Conservation (phyloP, 2,113 vertebrate species). For the Bungarus multicinctus region DNA sequence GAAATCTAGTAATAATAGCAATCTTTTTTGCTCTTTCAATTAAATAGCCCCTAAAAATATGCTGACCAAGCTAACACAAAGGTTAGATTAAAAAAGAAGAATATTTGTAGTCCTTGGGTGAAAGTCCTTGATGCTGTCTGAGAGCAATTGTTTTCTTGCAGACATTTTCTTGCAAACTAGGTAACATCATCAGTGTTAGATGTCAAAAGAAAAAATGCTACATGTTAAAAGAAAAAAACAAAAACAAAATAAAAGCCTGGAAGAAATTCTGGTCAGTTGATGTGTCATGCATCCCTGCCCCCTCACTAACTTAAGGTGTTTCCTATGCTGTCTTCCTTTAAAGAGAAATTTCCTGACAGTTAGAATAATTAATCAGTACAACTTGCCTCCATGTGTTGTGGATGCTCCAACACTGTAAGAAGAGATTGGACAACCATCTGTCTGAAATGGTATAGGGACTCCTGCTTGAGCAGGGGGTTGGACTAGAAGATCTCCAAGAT, state of each 20-base stretch:
- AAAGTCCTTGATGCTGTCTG: too few species aligned
- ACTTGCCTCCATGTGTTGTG: neutral
- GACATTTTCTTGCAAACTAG: too few species aligned
- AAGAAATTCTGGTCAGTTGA: neutral
- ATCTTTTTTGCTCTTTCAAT: neutral
- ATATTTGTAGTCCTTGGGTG: neutral
- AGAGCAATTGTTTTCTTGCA: too few species aligned
- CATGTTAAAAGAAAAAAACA: neutral
- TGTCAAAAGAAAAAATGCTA: neutral
- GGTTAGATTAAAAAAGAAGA: too few species aligned
- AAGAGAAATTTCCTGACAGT: neutral
- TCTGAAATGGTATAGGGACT: neutral
- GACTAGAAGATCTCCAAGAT: neutral
- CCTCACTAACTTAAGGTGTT: too few species aligned
- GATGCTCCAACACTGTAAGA: neutral
- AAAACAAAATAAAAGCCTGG: neutral
- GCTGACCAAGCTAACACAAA: neutral
- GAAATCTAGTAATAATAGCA: neutral
- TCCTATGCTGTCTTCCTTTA: neutral
- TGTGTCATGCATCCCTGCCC: neutral
- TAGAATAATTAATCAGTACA: neutral
- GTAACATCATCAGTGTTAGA: neutral
- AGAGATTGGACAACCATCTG: neutral
- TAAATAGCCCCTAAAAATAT: neutral
- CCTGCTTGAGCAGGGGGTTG: too few species aligned